Evolutionary conservation across 2,888 invertebrate species (phyloP).

Genomic region (Aphidius colemani): DNA sequence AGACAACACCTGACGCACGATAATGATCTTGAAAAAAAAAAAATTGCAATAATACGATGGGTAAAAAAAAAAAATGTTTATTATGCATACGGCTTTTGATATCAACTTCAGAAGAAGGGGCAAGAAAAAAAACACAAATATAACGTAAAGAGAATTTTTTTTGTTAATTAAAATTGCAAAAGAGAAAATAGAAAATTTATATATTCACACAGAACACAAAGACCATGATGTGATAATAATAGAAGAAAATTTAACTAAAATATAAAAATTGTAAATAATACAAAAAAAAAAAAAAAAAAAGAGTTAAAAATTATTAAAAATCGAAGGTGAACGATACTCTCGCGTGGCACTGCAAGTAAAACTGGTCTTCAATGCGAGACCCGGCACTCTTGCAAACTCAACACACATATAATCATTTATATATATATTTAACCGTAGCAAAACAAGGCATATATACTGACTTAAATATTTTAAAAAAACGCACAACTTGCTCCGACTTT

Average conservation of each 20-base stretch:
- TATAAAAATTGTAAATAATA: constrained; percentile 9
- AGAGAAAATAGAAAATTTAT: no score
- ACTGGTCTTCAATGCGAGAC: constrained; percentile 53
- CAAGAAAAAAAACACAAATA: constrained; percentile 2
- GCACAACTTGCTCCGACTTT: no score
- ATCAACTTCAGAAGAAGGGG: not conserved
- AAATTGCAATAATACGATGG: not conserved
- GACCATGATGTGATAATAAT: not conserved
- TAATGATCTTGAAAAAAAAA: constrained; percentile 13
- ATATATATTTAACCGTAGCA: constrained; percentile 8
- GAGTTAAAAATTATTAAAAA: constrained; percentile 16
- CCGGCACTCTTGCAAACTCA: constrained; percentile 23
- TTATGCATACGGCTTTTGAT: no score
- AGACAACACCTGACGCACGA: no score
- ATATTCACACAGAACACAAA: no score
- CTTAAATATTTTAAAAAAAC: no score
- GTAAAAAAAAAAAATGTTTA: no score
- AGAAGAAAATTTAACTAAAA: not conserved
- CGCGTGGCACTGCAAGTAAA: constrained; percentile 50
- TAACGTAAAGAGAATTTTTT: constrained; percentile 3
- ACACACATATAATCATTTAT: not conserved
- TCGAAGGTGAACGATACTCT: constrained; percentile 36
- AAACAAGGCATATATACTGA: not conserved
- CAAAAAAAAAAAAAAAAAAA: constrained; percentile 12
- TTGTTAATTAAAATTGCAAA: no score